A percentile compares a stretch with the other conserved stretches of the same genome.
phyloP scores from a whole-genome alignment of 37 sponge, comb jelly and placozoan genomes.

The Eunapius fragilis region DNA sequence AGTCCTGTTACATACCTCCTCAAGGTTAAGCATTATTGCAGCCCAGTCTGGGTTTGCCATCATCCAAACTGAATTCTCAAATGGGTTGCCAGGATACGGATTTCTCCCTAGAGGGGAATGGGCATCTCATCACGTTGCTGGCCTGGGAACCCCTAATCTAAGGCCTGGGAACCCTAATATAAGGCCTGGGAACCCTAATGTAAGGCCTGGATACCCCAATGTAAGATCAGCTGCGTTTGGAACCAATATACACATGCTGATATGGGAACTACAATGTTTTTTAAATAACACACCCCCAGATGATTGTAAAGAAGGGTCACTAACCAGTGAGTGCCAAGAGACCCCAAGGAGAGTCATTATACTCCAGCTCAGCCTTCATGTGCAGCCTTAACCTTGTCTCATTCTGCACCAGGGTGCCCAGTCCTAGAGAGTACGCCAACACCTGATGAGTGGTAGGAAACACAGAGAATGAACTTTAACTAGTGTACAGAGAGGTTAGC shows the following conservation, averaged over 20 bases:
- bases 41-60: constrained; percentile 26
- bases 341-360: not conserved
- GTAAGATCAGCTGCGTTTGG: too few relatives aligned
- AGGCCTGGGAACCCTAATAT: too few relatives aligned
- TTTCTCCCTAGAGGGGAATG: not conserved
- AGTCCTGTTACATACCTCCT: not conserved
- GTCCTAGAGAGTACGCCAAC: constrained; percentile 8
- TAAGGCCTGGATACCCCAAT: too few relatives aligned
- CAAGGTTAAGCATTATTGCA: not conserved
- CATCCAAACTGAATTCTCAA: constrained; percentile 10
- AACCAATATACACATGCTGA: too few relatives aligned
- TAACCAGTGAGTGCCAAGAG: not conserved
- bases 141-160: not conserved
- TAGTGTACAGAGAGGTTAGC: not conserved
- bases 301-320: not conserved
- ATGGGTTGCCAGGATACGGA: not conserved
- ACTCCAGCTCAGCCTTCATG: constrained; percentile 3
- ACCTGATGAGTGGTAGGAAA: not conserved
- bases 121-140: not conserved
- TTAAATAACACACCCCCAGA: too few relatives aligned
- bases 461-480: too few relatives aligned
- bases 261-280: too few relatives aligned
- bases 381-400: not conserved
- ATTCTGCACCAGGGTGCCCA: constrained; percentile 11
- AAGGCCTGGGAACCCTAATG: too few relatives aligned